Percentiles rank a stretch among this genome's conserved stretches.
These are phyloP conservation scores for Isichthys henryi DNA, from an alignment of 2,113 vertebrate species.

Conservation along the genomic window DNA sequence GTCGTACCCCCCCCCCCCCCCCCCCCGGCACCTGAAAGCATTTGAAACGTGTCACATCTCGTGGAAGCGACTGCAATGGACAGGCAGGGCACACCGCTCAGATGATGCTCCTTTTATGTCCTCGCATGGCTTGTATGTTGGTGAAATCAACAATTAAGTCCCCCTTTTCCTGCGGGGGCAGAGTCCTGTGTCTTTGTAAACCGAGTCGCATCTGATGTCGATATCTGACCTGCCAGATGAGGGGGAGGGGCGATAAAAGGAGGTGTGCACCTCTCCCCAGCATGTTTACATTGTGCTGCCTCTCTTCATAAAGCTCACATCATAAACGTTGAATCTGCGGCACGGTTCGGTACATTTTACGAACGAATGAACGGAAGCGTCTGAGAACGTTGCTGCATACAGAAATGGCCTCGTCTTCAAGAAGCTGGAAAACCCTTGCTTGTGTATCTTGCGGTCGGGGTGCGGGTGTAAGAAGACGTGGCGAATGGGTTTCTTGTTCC, in stretches of 20 bases:
- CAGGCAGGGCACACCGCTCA: background rate
- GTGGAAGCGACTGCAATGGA: background rate
- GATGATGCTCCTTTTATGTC: background rate
- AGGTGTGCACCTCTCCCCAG: background rate
- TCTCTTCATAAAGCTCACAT: background rate
- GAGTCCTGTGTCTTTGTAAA: background rate
- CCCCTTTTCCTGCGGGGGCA: background rate
- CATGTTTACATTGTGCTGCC: background rate
- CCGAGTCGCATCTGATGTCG: background rate
- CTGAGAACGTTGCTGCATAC: background rate
- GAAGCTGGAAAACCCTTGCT: background rate
- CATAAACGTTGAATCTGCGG: background rate
- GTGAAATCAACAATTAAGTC: background rate
- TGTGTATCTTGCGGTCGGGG: background rate
- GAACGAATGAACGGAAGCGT: background rate
- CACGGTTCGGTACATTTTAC: background rate
- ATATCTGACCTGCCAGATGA: background rate
- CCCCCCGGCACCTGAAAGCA: background rate
- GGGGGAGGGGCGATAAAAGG: background rate
- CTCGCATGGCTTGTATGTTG: background rate
- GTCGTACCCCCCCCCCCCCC: too few species aligned
- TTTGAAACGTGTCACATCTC: background rate
- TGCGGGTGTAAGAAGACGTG: background rate
- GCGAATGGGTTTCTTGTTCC: background rate
- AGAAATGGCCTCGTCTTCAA: background rate